These are phyloP conservation scores for Dendroctonus ponderosae DNA, from an alignment of 1,140 invertebrate genomes.

Conservation along the genomic window DNA sequence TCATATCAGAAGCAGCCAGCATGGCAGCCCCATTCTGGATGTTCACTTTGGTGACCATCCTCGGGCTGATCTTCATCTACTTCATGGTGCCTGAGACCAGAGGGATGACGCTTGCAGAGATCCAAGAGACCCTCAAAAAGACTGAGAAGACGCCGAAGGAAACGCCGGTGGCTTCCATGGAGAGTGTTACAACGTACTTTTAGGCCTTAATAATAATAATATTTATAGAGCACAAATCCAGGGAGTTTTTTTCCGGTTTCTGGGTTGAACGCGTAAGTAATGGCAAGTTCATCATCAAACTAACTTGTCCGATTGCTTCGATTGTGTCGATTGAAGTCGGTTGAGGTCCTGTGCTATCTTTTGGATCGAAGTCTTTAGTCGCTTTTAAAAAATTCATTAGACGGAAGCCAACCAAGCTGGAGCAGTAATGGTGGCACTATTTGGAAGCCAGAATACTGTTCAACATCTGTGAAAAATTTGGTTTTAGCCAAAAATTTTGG, in stretches of 20 bases:
- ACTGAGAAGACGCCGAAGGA: not conserved
- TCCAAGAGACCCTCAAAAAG: conserved; percentile 37
- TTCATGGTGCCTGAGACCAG: conserved; percentile 76
- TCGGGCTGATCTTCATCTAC: conserved; percentile 57
- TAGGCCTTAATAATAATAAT: conserved; percentile 7
- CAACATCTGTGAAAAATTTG: no score
- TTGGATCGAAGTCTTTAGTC: no score
- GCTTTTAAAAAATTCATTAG: no score
- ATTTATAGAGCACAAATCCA: conserved; percentile 5
- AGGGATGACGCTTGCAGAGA: conserved; percentile 66
- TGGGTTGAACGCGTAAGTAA: not conserved
- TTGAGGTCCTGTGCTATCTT: no score
- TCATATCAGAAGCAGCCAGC: conserved; percentile 60
- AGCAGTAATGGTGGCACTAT: no score
- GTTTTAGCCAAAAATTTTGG: no score
- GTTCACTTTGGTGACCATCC: conserved; percentile 61
- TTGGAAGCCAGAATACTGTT: no score
- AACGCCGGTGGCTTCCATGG: not conserved
- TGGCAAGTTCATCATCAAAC: not conserved
- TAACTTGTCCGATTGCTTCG: not conserved
- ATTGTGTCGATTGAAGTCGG: not conserved
- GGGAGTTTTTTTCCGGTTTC: not conserved
- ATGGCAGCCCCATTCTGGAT: conserved; percentile 74
- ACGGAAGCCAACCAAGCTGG: no score
- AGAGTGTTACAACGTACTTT: conserved; percentile 25